Base-by-base conservation (phyloP, 2,113 vertebrate species). In the Mohoua ochrocephala region DNA sequence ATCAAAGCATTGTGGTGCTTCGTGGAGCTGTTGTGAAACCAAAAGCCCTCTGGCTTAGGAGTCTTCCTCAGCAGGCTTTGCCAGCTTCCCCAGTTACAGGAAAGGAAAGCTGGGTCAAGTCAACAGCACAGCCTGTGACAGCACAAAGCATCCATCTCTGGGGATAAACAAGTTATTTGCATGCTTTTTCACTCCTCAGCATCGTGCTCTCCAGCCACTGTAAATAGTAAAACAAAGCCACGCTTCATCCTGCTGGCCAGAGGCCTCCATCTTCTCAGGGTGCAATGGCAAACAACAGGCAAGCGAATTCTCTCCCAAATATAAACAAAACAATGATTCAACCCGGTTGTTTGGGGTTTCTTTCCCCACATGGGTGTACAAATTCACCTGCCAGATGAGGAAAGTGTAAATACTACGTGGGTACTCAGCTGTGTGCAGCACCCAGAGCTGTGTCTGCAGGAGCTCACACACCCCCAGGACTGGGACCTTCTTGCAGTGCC, bases 111-210 rank as follows among this genome's bases (percentile, higher is more conserved):
- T 75, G 63, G 49, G 41, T 52, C 5, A 8, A 88, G 53, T 14
- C 76, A 94, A 69, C 64, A 90, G 88, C 79, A 59, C 94, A 78
- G 85, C 57, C 57, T 87, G 93, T 90, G 76, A 86, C 53, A 79
- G 93, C 79, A 94, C 89, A 94, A 77, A 90, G 69, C 84, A 84
- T 37, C 83, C 61, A 76, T 84, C 83, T 70, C 77, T 1, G 15
- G 77, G 60, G 83, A 94, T 53, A 96, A 96, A 96, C 88, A 95
- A 94, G 70, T 74, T 92, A 94, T 96, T 95, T 93, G 95, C 79
- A 86, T 90, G 59, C 57, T 67, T 69, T 85, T 94, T 68, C 75
- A 26, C 42, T 50, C 81, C 33, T 65, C 78, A 85, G 53, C 74
- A 79, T 65, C 19, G 14, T 35, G 37, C 30, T 91, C 41, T 85